Conservation (phyloP, 2,113 vertebrate genomes). For the Seriola dumerili region DNA sequence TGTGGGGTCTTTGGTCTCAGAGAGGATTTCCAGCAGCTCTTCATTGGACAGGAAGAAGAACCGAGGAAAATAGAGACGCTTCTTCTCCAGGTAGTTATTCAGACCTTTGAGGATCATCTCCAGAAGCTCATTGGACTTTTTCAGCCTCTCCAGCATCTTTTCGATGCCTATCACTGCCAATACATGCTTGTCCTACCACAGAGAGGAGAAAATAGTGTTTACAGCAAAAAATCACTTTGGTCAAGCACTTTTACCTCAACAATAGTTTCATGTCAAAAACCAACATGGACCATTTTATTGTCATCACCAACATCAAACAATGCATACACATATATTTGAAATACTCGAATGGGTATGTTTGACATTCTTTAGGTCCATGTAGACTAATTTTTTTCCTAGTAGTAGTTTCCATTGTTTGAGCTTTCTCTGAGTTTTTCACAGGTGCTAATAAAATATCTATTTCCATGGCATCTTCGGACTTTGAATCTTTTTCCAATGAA, state of each 20-base stretch:
- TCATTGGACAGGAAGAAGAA: slow-evolving; percentile 97
- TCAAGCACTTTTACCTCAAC: not conserved
- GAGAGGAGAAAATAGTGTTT: slow-evolving; percentile 26
- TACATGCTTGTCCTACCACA: slow-evolving; percentile 88
- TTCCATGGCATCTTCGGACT: not conserved
- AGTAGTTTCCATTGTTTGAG: not conserved
- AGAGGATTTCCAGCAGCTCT: slow-evolving; percentile 94
- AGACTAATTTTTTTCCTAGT: not conserved
- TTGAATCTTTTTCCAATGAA: not conserved
- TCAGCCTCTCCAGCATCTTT: slow-evolving; percentile 89
- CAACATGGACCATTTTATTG: not conserved
- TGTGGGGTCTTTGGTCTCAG: slow-evolving; percentile 94
- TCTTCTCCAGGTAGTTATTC: slow-evolving; percentile 94
- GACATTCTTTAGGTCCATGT: not conserved
- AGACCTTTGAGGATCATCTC: slow-evolving; percentile 93
- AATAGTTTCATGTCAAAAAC: not conserved
- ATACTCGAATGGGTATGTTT: not conserved
- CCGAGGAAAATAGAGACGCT: slow-evolving; percentile 91
- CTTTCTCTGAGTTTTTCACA: not conserved
- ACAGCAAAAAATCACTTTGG: not conserved
- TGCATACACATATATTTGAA: not conserved
- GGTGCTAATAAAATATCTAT: not conserved
- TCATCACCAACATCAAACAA: not conserved
- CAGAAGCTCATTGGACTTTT: slow-evolving; percentile 88
- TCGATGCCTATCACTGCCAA: slow-evolving; percentile 87